Base-by-base conservation (phyloP, 2,113 vertebrate genomes). In the Trogon melanurus region DNA sequence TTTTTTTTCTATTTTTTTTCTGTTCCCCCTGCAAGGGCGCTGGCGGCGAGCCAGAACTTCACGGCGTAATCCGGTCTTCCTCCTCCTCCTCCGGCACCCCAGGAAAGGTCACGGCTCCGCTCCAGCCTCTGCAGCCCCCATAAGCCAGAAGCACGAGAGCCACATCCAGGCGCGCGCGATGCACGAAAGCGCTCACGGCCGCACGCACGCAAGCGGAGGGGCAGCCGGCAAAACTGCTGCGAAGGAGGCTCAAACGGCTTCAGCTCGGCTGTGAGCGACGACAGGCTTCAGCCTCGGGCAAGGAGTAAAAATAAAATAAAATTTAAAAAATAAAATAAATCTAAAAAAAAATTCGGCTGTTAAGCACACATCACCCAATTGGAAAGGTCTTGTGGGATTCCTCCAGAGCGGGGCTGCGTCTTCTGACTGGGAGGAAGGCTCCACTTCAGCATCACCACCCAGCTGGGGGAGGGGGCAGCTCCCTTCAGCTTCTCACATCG, bases 341-440 rank as follows among this genome's bases (percentile, higher is more conserved):
- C n/a, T 8, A 21, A 88, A 71, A 48, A 69, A 95, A 94, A 96
- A 88, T 66, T 66, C 71, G 16, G 90, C 90, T 95, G 94, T 96
- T 72, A 96, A 96, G 89, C 79, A 93, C 97, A 79, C 88, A 92
- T 94, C 97, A 69, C 79, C 95, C 81, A 95, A 95, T 45, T 74
- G 95, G 90, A 95, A 97, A 91, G 91, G 96, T 96, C 97, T 97
- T 79, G 50, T 60, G 97, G 97, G 98, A 97, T 98, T 97, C 96
- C 96, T 97, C 96, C 96, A 84, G 97, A 93, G 60, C 82, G 94
- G 70, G 94, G 70, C 96, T 97, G 97, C 80, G 91, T 97, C 97
- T 97, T 96, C 95, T 87, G 91, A 71, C 85, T 88, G 94, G 66
- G 96, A 97, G 96, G 97, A 97, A 95, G 96, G 97, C 92, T 96